A percentile compares a stretch with the other conserved stretches of the same genome.
Evolutionary conservation across 2,888 invertebrate genomes (phyloP).

Genomic region (Acanthococcus lagerstroemiae): DNA sequence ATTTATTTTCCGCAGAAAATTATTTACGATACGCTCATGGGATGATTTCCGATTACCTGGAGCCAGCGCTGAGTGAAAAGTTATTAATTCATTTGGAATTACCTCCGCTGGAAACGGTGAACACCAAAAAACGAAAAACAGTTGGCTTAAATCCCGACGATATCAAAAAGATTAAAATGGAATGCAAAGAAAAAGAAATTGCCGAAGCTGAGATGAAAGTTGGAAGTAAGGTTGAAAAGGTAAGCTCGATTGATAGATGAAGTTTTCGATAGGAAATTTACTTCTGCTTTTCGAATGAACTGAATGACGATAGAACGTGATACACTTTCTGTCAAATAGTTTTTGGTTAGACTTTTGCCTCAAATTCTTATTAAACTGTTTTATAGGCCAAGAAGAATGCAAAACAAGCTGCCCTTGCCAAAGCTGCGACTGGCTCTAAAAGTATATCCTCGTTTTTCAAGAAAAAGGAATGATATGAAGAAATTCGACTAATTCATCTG

Average conservation of each 20-base stretch:
- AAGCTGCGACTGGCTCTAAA: conserved; percentile 69
- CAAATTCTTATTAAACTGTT: conserved; percentile 32
- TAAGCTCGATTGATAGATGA: conserved; percentile 37
- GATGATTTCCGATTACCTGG: conserved; percentile 66
- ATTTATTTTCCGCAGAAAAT: conserved; percentile 44
- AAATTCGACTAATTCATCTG: background rate
- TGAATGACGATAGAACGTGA: no score
- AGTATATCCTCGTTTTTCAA: conserved; percentile 70
- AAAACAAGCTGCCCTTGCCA: conserved; percentile 64
- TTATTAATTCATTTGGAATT: conserved; percentile 56
- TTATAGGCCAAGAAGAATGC: conserved; percentile 48
- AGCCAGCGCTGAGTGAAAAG: conserved; percentile 55
- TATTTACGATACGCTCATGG: conserved; percentile 66
- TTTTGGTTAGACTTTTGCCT: no score
- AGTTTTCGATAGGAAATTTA: no score
- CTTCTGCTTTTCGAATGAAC: no score
- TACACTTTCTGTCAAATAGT: no score
- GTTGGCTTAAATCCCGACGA: conserved; percentile 41
- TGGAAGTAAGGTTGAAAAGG: conserved; percentile 42
- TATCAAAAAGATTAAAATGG: conserved; percentile 39
- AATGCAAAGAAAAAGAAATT: conserved; percentile 16
- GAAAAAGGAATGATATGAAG: conserved; percentile 45
- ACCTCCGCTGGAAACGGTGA: conserved; percentile 50
- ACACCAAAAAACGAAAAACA: conserved; percentile 41
- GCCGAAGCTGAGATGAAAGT: background rate